Percentiles rank a stretch among this genome's conserved stretches.
phyloP scores from a whole-genome alignment of 2,888 invertebrate genomes.

The Drosophila mimetica region DNA sequence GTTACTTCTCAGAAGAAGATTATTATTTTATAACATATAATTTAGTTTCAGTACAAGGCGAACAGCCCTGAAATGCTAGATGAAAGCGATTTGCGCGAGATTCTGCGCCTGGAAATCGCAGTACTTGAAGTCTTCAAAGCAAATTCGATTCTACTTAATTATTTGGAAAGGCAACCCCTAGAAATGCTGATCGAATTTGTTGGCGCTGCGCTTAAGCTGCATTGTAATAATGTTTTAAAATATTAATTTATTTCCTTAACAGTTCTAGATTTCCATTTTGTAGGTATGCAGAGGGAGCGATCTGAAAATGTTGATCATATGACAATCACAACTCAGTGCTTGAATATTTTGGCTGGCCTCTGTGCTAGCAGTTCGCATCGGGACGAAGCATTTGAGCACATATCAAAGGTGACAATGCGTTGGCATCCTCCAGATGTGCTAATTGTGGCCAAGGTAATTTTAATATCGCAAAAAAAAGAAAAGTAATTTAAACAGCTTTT shows the following conservation, averaged over 20 bases:
- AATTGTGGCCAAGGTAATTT: constrained; percentile 69
- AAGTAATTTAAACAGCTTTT: neutral
- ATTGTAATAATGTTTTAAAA: constrained; percentile 57
- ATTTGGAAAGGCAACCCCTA: constrained; percentile 74
- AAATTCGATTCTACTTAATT: constrained; percentile 59
- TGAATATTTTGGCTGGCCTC: constrained; percentile 69
- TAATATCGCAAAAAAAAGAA: neutral
- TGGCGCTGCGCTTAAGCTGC: constrained; percentile 57
- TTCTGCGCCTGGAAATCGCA: constrained; percentile 64
- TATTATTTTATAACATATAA: neutral
- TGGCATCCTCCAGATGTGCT: constrained; percentile 54
- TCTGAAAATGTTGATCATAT: constrained; percentile 52
- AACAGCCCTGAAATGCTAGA: constrained; percentile 53
- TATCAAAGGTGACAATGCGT: constrained; percentile 22
- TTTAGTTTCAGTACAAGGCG: constrained; percentile 76
- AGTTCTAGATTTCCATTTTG: neutral
- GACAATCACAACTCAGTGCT: constrained; percentile 47
- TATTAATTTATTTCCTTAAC: neutral
- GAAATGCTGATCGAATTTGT: constrained; percentile 78
- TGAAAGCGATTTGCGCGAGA: constrained; percentile 65
- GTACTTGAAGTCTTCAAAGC: constrained; percentile 69
- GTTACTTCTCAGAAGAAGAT: no score
- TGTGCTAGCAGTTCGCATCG: constrained; percentile 70
- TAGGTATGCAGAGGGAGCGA: constrained; percentile 31
- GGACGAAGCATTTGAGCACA: constrained; percentile 67